These are phyloP conservation scores for Chelonia mydas DNA, from an alignment of 2,797 vertebrate species.

Conservation along the genomic window DNA sequence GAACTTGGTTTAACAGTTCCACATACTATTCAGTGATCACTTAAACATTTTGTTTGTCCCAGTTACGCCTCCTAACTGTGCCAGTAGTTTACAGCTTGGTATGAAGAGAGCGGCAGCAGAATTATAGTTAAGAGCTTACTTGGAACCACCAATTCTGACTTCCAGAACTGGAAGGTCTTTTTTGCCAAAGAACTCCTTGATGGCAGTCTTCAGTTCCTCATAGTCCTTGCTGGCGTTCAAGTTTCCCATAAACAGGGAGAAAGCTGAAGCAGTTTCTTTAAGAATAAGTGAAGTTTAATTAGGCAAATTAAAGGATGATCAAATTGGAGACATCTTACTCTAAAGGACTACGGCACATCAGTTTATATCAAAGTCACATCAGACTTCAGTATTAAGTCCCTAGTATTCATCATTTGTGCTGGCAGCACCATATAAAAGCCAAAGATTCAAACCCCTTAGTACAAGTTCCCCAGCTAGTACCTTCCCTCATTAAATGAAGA, in stretches of 20 bases:
- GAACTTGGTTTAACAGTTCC: background rate
- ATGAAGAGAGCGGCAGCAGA: background rate
- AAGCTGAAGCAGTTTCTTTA: constrained; percentile 75
- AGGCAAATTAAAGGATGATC: accelerated
- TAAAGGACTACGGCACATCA: constrained; percentile 73
- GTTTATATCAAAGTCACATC: constrained; percentile 53
- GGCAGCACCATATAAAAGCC: accelerated
- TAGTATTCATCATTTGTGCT: constrained; percentile 81
- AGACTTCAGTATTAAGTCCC: constrained; percentile 90
- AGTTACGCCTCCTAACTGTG: background rate
- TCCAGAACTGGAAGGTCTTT: constrained; percentile 88
- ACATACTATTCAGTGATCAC: accelerated
- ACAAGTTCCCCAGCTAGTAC: background rate
- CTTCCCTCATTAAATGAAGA: background rate
- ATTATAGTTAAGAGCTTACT: constrained; percentile 79
- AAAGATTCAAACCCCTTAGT: background rate
- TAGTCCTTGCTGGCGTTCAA: constrained; percentile 88
- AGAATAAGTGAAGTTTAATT: background rate
- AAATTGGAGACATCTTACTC: background rate
- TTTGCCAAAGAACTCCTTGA: constrained; percentile 91
- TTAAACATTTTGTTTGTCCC: background rate
- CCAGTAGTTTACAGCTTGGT: background rate
- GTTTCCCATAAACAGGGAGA: constrained; percentile 91
- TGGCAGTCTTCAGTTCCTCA: constrained; percentile 88
- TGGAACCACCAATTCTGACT: constrained; percentile 90